Percentiles rank a stretch among this genome's conserved stretches.
phyloP scores from a whole-genome alignment of 2,113 vertebrate species.

The Prionailurus bengalensis region DNA sequence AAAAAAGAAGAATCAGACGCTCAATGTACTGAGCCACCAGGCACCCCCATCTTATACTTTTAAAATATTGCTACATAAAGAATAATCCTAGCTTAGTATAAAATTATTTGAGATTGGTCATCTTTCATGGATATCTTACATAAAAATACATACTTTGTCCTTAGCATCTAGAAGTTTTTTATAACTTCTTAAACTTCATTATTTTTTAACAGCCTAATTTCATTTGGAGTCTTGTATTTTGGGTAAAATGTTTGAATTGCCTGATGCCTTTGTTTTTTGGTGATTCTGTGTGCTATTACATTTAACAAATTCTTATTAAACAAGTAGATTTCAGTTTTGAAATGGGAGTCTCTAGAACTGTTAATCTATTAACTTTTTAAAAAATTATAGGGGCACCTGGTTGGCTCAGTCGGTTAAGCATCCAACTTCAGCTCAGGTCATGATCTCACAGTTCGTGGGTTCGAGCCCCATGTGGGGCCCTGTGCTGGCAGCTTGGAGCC shows the following conservation, averaged over 20 bases:
- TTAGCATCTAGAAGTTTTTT: conserved; percentile 25
- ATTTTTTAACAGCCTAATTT: conserved; percentile 36
- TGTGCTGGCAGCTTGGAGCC: too few species aligned
- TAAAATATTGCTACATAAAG: background rate
- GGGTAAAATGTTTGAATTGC: background rate
- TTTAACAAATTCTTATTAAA: background rate
- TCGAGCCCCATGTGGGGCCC: too few species aligned
- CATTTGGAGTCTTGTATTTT: conserved; percentile 34
- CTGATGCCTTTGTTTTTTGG: conserved; percentile 29
- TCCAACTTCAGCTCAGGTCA: too few species aligned
- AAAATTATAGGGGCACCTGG: too few species aligned
- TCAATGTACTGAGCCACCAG: too few species aligned
- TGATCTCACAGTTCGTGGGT: too few species aligned
- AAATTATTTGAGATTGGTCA: background rate
- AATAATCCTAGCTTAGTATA: background rate
- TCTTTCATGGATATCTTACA: background rate
- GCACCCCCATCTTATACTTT: background rate
- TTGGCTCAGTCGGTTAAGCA: too few species aligned
- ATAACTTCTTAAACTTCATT: conserved; percentile 51
- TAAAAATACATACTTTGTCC: conserved; percentile 24
- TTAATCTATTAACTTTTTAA: conserved; percentile 1
- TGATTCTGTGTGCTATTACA: background rate
- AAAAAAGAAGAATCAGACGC: too few species aligned
- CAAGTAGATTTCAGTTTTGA: conserved; percentile 12
- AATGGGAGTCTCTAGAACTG: background rate